Evolutionary conservation across 2,797 vertebrate genomes (phyloP), one percentile per base, ranked within the genome.

Genomic region (Huso huso): DNA sequence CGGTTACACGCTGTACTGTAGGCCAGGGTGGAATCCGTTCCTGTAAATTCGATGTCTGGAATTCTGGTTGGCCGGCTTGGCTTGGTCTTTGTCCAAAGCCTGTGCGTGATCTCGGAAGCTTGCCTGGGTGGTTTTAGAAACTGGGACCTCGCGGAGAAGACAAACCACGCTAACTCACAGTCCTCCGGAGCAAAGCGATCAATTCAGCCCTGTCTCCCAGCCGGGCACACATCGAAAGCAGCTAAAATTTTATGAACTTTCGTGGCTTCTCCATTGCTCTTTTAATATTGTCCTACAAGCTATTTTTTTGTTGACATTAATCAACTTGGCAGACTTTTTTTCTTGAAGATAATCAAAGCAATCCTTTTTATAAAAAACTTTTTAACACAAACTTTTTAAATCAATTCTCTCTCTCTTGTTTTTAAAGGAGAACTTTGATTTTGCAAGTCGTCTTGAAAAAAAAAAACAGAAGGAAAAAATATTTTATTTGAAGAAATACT

Each of bases 21-120:
- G 15, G 4, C 23, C 2, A 37, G 23, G 62, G 79, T 74, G 87
- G 79, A 83, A 61, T 0, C 61, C 58, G 37, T 10, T 49, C 11
- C 55, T n/a, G 48, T 13, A 23, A 49, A 73, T 77, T 87, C 88
- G 88, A 84, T 71, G 80, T 87, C 88, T 77, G 80, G 85, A 86
- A 76, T 86, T 89, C 78, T 76, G 69, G 74, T 53, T 78, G 71
- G 78, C 86, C 15, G 5, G 61, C 15, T 2, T 84, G 77, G 70
- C 77, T 55, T 9, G n/a, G 52, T 84, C 70, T 68, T 68, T 68
- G 66, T 68, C 66, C 70, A 65, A n/a, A 57, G 6, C 51, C 59
- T 81, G 82, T 59, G 66, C 70, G 70, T 68, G 75, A 59, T 64
- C 74, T 76, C 76, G 76, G 73, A 71, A 63, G 68, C 63, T 68